Conservation (phyloP, 2,113 vertebrate species). For the Hippolais icterina region DNA sequence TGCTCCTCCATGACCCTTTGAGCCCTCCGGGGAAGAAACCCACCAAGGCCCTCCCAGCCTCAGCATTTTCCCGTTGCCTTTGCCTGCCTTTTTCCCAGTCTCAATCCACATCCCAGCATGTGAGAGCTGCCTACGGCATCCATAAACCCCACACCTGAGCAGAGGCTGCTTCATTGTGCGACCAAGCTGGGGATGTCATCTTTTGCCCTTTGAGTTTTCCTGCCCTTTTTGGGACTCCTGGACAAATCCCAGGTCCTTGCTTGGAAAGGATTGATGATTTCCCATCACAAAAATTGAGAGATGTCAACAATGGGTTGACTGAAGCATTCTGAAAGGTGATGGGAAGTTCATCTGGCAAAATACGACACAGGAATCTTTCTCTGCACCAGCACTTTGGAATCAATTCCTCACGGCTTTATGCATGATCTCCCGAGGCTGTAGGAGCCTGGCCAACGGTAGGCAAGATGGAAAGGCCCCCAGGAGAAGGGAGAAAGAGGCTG, state of each 20-base stretch:
- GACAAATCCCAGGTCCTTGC: neutral
- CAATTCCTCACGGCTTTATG: fast-evolving
- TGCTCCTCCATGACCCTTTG: too few relatives aligned
- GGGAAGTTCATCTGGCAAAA: neutral
- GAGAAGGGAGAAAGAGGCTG: too few relatives aligned
- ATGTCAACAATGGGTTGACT: too few relatives aligned
- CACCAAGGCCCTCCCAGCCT: neutral
- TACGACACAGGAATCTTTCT: neutral
- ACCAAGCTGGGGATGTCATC: too few relatives aligned
- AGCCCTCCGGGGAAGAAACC: fast-evolving
- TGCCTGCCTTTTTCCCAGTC: neutral
- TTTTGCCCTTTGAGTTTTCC: neutral
- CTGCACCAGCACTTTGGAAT: fast-evolving
- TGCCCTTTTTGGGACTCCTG: neutral
- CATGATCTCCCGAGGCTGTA: neutral
- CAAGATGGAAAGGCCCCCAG: neutral
- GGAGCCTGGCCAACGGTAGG: neutral
- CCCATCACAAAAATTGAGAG: too few relatives aligned
- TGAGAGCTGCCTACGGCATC: neutral
- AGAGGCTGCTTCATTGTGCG: fast-evolving
- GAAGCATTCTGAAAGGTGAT: neutral
- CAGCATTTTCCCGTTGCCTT: too few relatives aligned
- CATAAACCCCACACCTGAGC: fast-evolving
- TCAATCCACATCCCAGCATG: fast-evolving
- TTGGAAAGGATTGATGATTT: too few relatives aligned